Base-by-base conservation (phyloP, 2,797 vertebrate species). In the Tragopan temminckii region DNA sequence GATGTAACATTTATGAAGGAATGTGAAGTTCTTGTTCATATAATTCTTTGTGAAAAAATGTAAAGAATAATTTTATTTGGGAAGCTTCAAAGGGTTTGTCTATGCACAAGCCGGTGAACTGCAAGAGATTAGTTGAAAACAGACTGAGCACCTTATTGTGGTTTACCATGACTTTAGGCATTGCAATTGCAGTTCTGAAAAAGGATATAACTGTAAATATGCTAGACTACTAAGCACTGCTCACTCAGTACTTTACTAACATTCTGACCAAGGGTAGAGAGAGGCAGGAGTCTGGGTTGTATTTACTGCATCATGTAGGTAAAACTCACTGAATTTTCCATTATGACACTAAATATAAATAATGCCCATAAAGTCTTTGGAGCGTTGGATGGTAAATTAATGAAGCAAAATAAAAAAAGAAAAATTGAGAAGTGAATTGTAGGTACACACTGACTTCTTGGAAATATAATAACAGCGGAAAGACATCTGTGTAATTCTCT, bases 361-460 rank as follows among this genome's bases (percentile, higher is more conserved):
- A 83, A 17, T 2, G 5, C 9, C 45, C 72, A 64, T 87, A 90
- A 95, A 94, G 82, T 71, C 85, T 77, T 90, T 31, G 83, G 83
- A 90, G 78, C 2, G 0, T 88, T 85, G 93, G 62, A 88, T 80
- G 81, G 72, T 45, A 90, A 94, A 91, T 93, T 95, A 95, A 91
- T 76, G 85, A 90, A 92, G 95, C 69, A 93, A 94, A 96, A 86
- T 66, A 75, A 94, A 94, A 29, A 93, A 55, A 62, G 62, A 92
- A 91, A 91, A 95, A 91, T 83, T 70, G 80, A 74, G 84, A 94
- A 93, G 33, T 94, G 78, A 95, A 91, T 80, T 94, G 94, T 50
- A 33, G 50, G 61, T 68, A 50, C 40, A 46, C 82, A 94, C 63
- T 57, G 64, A 85, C 78, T 88, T 91, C 88, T 90, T 42, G 93